A percentile compares a stretch with the other conserved stretches of the same genome.
phyloP scores from a whole-genome alignment of 2,888 invertebrate species.

The Neoscelio sp. region DNA sequence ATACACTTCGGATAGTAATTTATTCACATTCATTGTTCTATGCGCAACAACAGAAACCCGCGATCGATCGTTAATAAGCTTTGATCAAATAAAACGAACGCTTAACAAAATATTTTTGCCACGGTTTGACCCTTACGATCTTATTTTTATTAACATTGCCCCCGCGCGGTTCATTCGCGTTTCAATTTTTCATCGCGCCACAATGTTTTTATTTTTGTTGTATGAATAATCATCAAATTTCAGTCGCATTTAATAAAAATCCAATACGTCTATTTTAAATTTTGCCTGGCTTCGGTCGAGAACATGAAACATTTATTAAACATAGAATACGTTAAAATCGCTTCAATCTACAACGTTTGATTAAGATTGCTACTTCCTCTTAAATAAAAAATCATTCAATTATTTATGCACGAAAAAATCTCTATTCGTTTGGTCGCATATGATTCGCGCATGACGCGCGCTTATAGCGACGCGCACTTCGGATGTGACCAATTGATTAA shows the following conservation, averaged over 20 bases:
- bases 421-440: neutral
- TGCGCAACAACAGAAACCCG: no score
- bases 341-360: slow-evolving; percentile 30
- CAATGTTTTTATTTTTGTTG: slow-evolving; percentile 59
- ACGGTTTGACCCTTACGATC: slow-evolving; percentile 16
- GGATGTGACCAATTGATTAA: no score
- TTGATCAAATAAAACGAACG: no score
- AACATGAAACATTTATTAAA: slow-evolving; percentile 54
- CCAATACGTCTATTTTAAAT: slow-evolving; percentile 63
- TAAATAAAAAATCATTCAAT: slow-evolving; percentile 43
- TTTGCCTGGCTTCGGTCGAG: slow-evolving; percentile 36
- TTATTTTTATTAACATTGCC: slow-evolving; percentile 42
- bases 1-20: no score
- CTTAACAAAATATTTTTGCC: slow-evolving; percentile 19
- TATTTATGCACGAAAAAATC: slow-evolving; percentile 28
- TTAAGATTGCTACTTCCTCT: slow-evolving; percentile 52
- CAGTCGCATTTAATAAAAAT: slow-evolving; percentile 59
- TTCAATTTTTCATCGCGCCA: slow-evolving; percentile 45
- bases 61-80: no score
- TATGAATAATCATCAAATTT: slow-evolving; percentile 62
- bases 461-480: no score
- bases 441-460: no score
- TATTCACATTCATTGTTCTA: no score
- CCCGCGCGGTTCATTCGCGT: slow-evolving; percentile 8
- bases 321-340: slow-evolving; percentile 31